Evolutionary conservation across 1,140 invertebrate genomes (phyloP), one percentile per base, ranked within the genome.

Genomic region (Aphidius gifuensis): DNA sequence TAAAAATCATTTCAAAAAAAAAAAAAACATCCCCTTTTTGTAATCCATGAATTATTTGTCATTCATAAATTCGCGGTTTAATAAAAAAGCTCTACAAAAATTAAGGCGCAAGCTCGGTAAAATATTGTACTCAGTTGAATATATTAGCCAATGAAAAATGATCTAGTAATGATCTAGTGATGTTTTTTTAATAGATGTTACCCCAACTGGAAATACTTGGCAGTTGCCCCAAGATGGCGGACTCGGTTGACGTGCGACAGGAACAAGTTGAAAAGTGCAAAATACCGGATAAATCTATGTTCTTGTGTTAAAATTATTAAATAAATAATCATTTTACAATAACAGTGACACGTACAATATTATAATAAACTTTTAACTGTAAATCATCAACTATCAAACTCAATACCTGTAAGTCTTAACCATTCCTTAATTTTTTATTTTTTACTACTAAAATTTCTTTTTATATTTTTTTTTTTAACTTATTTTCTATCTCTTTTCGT

Each of bases 141-240:
- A 32, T 3, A 32, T 32, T 32, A 32, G 4, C 23, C 23, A 32
- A 32, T 32, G 23, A 32, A 32, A 32, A 32, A 32, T 32, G 23
- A 1, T 39, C 47, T 6, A 43, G 11, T 56, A 39, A 21, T 38
- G 42, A 48, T 45, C 61, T 69, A 64, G 67, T 62, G 58, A 67
- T 65, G 68, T 74, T 68, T 69, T 47, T 64, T 53, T 60, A 43
- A 58, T 53, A 45, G 46, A 45, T 46, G 62, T 73, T 70, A 68
- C 66, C 67, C 44, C 43, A 60, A 62, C 69, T 72, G 69, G 55
- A 58, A 61, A 50, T 38, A 71, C 72, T 73, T 74, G 72, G 73
- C 74, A 74, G 73, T 75, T 73, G 67, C 64, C 62, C 71, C 73
- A 75, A 75, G 74, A 75, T 75, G 74, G 74, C 73, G 74, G 69